These are phyloP conservation scores for Rhinella marina DNA, from an alignment of 2,797 vertebrate species.

Conservation along the genomic window DNA sequence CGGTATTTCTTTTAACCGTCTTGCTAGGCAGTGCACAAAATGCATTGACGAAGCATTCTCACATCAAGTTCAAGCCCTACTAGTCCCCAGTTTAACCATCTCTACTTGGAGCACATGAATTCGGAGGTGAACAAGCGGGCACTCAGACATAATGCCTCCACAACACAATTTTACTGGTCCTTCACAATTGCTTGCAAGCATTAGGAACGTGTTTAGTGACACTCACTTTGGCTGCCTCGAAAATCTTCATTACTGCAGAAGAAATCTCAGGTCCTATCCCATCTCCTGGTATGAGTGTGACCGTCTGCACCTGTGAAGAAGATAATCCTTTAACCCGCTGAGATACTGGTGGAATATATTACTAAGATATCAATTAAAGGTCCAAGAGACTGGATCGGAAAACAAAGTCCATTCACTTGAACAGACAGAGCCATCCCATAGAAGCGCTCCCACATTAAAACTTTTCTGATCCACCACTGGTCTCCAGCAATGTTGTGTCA, in stretches of 20 bases:
- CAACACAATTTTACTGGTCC: not conserved
- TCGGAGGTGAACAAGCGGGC: not conserved
- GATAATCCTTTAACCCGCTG: not conserved
- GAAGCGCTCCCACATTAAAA: too few relatives aligned
- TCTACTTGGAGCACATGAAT: too few relatives aligned
- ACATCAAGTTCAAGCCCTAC: too few relatives aligned
- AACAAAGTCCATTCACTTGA: not conserved
- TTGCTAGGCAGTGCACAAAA: too few relatives aligned
- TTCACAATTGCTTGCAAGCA: not conserved
- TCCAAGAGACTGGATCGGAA: not conserved
- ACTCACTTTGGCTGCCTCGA: constrained; percentile 91
- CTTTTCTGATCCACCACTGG: too few relatives aligned
- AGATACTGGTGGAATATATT: not conserved
- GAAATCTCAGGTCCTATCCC: constrained; percentile 98
- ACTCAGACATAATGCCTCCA: not conserved
- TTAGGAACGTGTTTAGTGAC: not conserved
- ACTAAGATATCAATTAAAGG: not conserved
- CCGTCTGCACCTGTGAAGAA: constrained; percentile 82
- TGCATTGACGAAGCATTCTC: too few relatives aligned
- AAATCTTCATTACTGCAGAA: constrained; percentile 90
- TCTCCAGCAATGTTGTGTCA: too few relatives aligned
- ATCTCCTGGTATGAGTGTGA: constrained; percentile 97
- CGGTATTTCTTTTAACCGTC: too few relatives aligned
- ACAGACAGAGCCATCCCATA: too few relatives aligned
- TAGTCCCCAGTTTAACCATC: too few relatives aligned